Base-by-base conservation (phyloP, 2,113 vertebrate species). In the Leptobrachium ailaonicum region DNA sequence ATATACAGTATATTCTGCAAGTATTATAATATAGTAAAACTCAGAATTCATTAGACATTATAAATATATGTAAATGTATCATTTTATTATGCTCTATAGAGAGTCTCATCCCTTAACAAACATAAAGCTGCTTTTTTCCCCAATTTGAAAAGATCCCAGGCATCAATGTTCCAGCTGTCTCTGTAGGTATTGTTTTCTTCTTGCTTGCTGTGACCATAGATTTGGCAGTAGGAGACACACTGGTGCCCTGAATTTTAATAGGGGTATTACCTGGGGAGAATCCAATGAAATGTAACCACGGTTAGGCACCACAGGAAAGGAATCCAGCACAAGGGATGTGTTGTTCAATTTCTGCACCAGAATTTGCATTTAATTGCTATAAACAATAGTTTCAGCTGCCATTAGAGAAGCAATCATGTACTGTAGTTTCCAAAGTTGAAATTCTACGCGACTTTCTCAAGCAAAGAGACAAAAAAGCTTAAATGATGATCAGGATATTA, bases 231-330 rank as follows among this genome's bases (percentile, higher is more conserved):
- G 42, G 12, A 53, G 14, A 6, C 5, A 45, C 64, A 56, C 64
- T 67, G 75, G 75, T 76, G 75, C 75, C 41, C 13, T 41, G 75
- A 68, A 76, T 76, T 54, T 76, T 67, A 56, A 76, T 13, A 53
- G 45, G 8, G 44, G 66, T 54, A 67, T 76, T 54, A 76, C 63
- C 63, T 76, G 74, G 74, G 74, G 64, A 76, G 50, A 54, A 44
- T 66, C 41, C 75, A 68, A 68, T 56, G 66, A 76, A 42, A 68
- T 68, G 14, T 56, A 76, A 56, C 50, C 10, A 56, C 9, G n/a
- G 63, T 43, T 67, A 60, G 56, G 13, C 56, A 2, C 56, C 13
- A 12, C 56, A 60, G 5, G 9, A 3, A 68, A 50, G 45, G 32
- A 9, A 54, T 66, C 62, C 13, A 41, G 45, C 7, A 43, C 2